These are phyloP conservation scores for Albula goreensis DNA, from an alignment of 2,113 vertebrate genomes.

Conservation along the genomic window DNA sequence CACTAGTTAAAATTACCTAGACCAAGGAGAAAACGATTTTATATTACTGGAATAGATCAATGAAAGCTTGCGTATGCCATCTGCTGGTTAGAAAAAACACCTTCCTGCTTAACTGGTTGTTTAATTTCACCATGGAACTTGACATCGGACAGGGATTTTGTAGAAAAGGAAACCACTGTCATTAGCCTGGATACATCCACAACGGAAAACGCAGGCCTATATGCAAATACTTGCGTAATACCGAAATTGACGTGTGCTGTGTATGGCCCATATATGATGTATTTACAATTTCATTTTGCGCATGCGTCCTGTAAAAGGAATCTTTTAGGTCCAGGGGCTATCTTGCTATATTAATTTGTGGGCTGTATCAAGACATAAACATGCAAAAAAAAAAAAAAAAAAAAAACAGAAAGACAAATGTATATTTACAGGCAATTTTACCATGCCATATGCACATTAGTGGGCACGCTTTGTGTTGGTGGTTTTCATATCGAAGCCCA, in stretches of 20 bases:
- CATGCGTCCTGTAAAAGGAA: neutral
- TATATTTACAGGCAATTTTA: neutral
- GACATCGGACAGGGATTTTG: no score
- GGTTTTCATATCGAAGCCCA: neutral
- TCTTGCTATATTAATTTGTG: neutral
- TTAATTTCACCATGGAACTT: neutral
- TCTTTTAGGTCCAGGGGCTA: no score
- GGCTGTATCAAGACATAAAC: neutral
- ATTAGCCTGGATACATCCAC: neutral
- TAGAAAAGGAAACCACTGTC: no score
- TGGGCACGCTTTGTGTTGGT: neutral
- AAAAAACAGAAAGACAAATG: neutral
- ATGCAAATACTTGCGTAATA: neutral
- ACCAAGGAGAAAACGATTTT: neutral
- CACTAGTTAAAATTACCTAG: neutral
- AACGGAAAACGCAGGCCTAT: neutral
- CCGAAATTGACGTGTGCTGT: no score
- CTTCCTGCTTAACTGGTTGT: neutral
- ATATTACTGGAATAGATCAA: neutral
- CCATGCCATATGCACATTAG: neutral
- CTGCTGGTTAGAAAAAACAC: neutral
- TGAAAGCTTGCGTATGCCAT: neutral
- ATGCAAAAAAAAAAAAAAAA: neutral
- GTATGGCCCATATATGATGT: no score
- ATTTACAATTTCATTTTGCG: no score